phyloP scores from a whole-genome alignment of 2,113 vertebrate genomes.

The Apaloderma vittatum region DNA sequence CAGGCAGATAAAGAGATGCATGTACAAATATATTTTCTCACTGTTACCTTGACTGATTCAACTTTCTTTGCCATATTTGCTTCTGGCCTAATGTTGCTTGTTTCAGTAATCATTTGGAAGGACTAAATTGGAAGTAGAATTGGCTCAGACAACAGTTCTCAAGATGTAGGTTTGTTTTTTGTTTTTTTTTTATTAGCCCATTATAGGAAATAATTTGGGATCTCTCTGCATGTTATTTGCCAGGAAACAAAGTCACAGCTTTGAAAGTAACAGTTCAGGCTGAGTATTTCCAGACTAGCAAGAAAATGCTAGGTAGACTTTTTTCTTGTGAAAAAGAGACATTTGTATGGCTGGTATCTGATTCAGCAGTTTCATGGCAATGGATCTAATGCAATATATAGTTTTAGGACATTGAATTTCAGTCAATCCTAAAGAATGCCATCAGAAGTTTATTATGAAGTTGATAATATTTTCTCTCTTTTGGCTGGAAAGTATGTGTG shows the following conservation, averaged over 20 bases:
- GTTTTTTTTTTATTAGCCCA: not conserved
- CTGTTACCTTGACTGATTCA: not conserved
- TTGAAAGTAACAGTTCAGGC: not conserved
- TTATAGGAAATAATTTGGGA: not conserved
- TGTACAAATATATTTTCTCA: not conserved
- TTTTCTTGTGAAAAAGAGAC: constrained; percentile 24
- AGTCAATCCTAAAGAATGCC: not conserved
- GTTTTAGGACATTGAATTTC: constrained; percentile 1
- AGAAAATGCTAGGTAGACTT: not conserved
- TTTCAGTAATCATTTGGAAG: not conserved
- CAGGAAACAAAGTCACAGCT: not conserved
- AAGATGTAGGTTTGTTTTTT: not conserved
- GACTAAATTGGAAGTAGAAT: not conserved
- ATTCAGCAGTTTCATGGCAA: constrained; percentile 41
- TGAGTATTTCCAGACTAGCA: not conserved
- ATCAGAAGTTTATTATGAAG: not conserved
- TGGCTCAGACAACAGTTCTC: not conserved
- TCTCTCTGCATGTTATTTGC: not conserved
- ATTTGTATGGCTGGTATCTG: not conserved
- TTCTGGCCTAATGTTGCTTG: not conserved
- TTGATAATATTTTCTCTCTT: not conserved
- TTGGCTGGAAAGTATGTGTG: not conserved
- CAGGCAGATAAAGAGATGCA: not conserved
- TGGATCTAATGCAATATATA: not conserved
- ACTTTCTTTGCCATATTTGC: not conserved